Percentiles rank a stretch among this genome's conserved stretches.
Conservation (phyloP, 37 sponge, comb jelly and placozoan species). For the Bolinopsis microptera region DNA sequence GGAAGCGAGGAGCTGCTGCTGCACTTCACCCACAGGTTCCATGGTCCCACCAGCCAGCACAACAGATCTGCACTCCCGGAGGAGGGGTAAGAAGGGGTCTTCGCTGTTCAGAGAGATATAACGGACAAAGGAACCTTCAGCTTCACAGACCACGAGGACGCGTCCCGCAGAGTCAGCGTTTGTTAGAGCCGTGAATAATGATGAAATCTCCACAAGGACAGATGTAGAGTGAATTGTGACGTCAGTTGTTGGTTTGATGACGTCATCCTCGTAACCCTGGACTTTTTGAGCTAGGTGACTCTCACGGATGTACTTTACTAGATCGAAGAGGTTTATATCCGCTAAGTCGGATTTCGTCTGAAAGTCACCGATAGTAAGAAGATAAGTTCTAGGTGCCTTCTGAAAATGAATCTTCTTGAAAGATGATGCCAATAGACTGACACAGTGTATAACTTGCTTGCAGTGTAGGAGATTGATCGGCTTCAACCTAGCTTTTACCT, state of each 20-base stretch:
- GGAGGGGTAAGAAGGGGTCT: constrained; percentile 79
- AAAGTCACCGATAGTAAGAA: constrained; percentile 52
- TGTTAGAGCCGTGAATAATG: constrained; percentile 1
- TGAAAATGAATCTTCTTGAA: not conserved
- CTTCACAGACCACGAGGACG: constrained; percentile 10
- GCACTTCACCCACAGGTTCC: constrained; percentile 93
- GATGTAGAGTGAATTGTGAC: constrained; percentile 29
- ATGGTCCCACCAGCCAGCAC: constrained; percentile 96
- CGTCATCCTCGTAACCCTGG: constrained; percentile 44
- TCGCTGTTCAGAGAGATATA: constrained; percentile 90
- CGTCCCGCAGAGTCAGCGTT: constrained; percentile 39
- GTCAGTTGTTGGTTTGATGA: not conserved
- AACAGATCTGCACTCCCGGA: constrained; percentile 85
- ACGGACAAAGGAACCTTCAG: constrained; percentile 66
- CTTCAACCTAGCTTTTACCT: constrained; percentile 77
- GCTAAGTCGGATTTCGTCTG: not conserved
- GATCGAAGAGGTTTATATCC: constrained; percentile 51
- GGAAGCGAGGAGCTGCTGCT: constrained; percentile 79
- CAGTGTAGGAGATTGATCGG: constrained; percentile 92
- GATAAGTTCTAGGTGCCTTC: not conserved
- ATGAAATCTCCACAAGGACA: not conserved
- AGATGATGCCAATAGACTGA: not conserved
- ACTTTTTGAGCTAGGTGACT: constrained; percentile 42
- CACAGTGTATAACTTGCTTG: constrained; percentile 80
- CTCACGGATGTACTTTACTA: constrained; percentile 51